Base-by-base conservation (phyloP, 2,797 vertebrate genomes). In the Syndactyla subalaris region DNA sequence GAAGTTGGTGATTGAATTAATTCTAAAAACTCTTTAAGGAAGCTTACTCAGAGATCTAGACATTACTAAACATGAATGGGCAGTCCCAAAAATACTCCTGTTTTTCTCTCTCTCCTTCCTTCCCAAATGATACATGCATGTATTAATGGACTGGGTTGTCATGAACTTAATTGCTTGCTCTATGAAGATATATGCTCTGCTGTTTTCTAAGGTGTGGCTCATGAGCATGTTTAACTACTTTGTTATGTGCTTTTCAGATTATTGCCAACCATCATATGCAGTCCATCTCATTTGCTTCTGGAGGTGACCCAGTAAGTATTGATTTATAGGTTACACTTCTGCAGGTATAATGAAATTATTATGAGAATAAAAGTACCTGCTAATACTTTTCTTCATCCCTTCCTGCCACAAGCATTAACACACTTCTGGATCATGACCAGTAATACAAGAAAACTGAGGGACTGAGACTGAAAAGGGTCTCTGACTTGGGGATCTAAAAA, bases 241-340 rank as follows among this genome's bases (percentile, higher is more conserved):
- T 86, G 70, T 94, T 97, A 34, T 98, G 77, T 98, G 77, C 97
- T 93, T 98, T 97, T 76, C 98, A 99, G 99, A 98, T 98, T 96
- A 98, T 99, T 97, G 98, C 98, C 94, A 98, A 99, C 95, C 99
- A 99, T 91, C 98, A 99, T 54, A 99, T 99, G 98, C 99, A 99
- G 97, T 98, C 99, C 95, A 99, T 99, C 97, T 99, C 99, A n/a
- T 99, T 99, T 97, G 99, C 99, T 87, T 99, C 99, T 52, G 99
- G 99, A 98, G 99, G 99, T 95, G 99, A 99, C 96, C 98, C 98
- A 79, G 99, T 99, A 98, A 95, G 99, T 99, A 98, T 83, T 63
- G 82, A 83, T 91, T 91, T 55, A 27, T 78, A 49, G 90, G 71
- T 81, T 20, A 83, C n/a, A n/a, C 77, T 97, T 95, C 74, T 21